These are phyloP conservation scores for Drosophila pseudotakahashii DNA, from an alignment of 2,888 invertebrate genomes.

Conservation along the genomic window DNA sequence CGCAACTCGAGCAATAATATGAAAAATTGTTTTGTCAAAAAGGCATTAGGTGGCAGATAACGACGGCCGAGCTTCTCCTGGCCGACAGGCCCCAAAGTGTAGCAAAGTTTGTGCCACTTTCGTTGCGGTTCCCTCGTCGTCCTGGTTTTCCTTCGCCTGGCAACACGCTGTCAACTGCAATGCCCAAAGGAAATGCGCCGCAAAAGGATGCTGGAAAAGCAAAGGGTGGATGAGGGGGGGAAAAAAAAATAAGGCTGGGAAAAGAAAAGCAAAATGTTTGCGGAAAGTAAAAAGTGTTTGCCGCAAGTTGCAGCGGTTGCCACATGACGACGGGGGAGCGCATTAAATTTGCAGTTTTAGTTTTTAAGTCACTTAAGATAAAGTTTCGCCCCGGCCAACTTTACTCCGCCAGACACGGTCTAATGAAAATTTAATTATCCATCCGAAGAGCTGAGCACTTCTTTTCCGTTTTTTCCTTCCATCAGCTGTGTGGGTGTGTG, in stretches of 20 bases:
- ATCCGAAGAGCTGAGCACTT: constrained; percentile 20
- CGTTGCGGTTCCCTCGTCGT: constrained; percentile 55
- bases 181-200: constrained; percentile 77
- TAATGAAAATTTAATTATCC: constrained; percentile 79
- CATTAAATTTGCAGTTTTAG: constrained; percentile 77
- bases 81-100: constrained; percentile 59
- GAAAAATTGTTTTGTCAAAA: constrained; percentile 76
- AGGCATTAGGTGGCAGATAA: constrained; percentile 71
- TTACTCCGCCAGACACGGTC: constrained; percentile 49
- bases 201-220: constrained; percentile 44
- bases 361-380: constrained; percentile 75
- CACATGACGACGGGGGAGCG: constrained; percentile 62
- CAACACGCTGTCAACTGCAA: constrained; percentile 77
- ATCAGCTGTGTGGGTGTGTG: constrained; percentile 15
- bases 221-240: neutral
- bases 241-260: constrained; percentile 1
- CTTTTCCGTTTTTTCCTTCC: constrained; percentile 2
- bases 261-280: constrained; percentile 63
- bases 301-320: constrained; percentile 63
- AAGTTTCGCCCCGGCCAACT: constrained; percentile 52
- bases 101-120: constrained; percentile 78
- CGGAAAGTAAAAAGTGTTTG: constrained; percentile 71
- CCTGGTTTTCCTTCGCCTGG: constrained; percentile 34
- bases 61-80: constrained; percentile 7
- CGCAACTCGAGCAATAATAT: constrained; percentile 59